A percentile compares a stretch with the other conserved stretches of the same genome.
These are phyloP conservation scores for Crypturellus undulatus DNA, from an alignment of 2,113 vertebrate species.

Conservation along the genomic window DNA sequence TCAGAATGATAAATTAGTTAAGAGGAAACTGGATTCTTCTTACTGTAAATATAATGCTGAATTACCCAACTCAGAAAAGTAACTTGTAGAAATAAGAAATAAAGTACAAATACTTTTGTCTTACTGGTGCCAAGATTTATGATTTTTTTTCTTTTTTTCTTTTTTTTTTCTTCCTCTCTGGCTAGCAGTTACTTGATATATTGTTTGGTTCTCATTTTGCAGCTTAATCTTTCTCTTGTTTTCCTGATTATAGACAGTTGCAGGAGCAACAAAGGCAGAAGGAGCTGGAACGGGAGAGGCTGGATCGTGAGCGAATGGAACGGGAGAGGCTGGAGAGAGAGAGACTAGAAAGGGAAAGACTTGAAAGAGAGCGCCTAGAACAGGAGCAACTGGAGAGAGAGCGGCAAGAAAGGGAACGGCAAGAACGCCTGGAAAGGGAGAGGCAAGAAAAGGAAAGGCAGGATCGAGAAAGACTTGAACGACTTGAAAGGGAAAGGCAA, in stretches of 20 bases:
- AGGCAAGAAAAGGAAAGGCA: constrained; percentile 78
- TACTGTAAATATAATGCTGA: neutral
- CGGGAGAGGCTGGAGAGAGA: constrained; percentile 84
- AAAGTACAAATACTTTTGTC: neutral
- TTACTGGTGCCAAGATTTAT: neutral
- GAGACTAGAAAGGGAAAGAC: constrained; percentile 81
- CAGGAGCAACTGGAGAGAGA: constrained; percentile 85
- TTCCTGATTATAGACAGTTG: constrained; percentile 83
- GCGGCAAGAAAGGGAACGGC: constrained; percentile 73
- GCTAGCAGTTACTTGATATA: neutral
- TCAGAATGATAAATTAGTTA: neutral
- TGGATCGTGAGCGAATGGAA: constrained; percentile 82
- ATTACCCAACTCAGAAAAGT: neutral
- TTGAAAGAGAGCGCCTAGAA: constrained; percentile 83
- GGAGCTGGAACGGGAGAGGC: constrained; percentile 83
- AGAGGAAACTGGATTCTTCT: neutral
- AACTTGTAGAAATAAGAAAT: neutral
- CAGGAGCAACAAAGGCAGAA: constrained; percentile 96
- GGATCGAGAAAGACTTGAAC: constrained; percentile 76
- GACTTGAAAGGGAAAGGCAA: constrained; percentile 76
- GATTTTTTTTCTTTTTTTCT: neutral
- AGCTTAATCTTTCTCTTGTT: constrained; percentile 21
- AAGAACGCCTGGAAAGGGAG: constrained; percentile 82
- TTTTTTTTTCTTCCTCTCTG: neutral
- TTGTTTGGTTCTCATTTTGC: neutral